Evolutionary conservation across 1,140 invertebrate species (phyloP), one percentile per base, ranked within the genome.

Genomic region (Euborellia annulipes): DNA sequence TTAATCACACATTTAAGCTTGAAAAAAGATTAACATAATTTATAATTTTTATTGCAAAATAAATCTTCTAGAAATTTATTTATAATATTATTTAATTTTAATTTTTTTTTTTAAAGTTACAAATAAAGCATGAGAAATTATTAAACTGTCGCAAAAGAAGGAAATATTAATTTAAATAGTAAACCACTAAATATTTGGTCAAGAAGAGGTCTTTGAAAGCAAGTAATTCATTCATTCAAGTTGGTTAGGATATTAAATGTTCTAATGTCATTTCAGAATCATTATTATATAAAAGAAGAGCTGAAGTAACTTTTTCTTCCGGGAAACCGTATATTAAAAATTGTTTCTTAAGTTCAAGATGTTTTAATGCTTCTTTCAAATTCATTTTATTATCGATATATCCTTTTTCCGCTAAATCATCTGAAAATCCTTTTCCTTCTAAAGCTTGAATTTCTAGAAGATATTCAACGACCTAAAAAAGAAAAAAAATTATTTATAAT

Each of bases 241-340:
- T n/a, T 21, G 30, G 56, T 71, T 78, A 86, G 55, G 78, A 75
- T 55, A 86, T 78, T 46, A 90, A 66, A 59, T 78, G 75, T 63
- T 92, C 86, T 52, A 92, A 66, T 22, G 85, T 85, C 65, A 83
- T 86, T 55, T 91, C 86, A 54, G 79, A 73, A 65, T 90, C 82
- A 57, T 85, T 81, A 58, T 86, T 71, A 57, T 77, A 78, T 55
- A 78, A 76, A 8, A 81, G 59, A 18, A 91, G 65, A 23, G 85
- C 86, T 45, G 72, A 69, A 1, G 76, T 78, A 14, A 83, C 82
- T 55, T 74, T 69, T 21, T 74, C 72, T 66, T 87, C 81, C 1
- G 78, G 65, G 61, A 92, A 92, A 17, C 86, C 86, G 32, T 91
- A 68, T 59, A 85, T 82, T 62, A 79, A 73, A 30, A 91, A 65